A percentile compares a stretch with the other conserved stretches of the same genome.
These are phyloP conservation scores for Oligia latruncula DNA, from an alignment of 2,888 invertebrate species.

Conservation along the genomic window DNA sequence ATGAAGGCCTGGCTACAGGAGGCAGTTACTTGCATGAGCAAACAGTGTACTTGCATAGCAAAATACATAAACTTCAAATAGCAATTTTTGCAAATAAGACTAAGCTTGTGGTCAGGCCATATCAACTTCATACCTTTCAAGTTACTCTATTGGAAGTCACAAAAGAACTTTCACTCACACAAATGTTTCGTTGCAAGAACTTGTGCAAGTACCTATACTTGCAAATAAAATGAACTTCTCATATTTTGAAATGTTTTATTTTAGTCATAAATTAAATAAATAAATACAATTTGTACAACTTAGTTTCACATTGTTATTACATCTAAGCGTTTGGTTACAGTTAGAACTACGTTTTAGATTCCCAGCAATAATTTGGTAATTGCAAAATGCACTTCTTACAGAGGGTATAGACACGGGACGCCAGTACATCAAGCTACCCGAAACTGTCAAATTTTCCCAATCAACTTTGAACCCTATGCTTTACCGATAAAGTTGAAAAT, in stretches of 20 bases:
- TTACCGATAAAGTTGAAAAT: too few relatives aligned
- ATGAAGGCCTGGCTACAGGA: not conserved
- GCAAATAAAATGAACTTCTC: not conserved
- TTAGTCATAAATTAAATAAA: slow-evolving; percentile 74
- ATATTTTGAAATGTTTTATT: slow-evolving; percentile 70
- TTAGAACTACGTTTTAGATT: slow-evolving; percentile 25
- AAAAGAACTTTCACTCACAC: not conserved
- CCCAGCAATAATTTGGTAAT: not conserved
- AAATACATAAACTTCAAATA: not conserved
- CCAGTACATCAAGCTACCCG: too few relatives aligned
- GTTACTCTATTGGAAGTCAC: not conserved
- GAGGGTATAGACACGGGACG: too few relatives aligned
- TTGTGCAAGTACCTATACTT: slow-evolving; percentile 9
- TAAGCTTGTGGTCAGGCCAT: not conserved
- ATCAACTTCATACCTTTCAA: not conserved
- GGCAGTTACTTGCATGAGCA: not conserved
- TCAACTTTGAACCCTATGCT: too few relatives aligned
- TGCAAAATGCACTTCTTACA: not conserved
- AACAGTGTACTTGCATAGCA: too few relatives aligned
- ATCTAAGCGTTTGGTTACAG: slow-evolving; percentile 41
- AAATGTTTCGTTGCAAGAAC: not conserved
- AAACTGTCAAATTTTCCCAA: too few relatives aligned
- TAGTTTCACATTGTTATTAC: slow-evolving; percentile 52
- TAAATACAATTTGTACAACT: slow-evolving; percentile 78
- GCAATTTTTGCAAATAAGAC: not conserved